Percentiles rank a stretch among this genome's conserved stretches.
Evolutionary conservation across 2,888 invertebrate species (phyloP).

Genomic region (Rhorus exstirpatorius): DNA sequence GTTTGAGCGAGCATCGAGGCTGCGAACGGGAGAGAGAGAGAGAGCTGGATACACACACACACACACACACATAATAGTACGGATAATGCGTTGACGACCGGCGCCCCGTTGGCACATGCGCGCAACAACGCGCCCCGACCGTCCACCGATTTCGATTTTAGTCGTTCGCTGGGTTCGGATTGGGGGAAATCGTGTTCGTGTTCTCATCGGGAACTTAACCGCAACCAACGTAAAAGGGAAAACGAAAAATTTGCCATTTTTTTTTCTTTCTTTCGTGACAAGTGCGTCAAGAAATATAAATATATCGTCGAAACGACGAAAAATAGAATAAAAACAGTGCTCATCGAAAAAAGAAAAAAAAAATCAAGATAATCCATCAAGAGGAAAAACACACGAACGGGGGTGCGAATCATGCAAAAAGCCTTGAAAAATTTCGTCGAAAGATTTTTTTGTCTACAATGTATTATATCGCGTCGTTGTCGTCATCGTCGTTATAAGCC

Average conservation of each 20-base stretch:
- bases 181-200: conserved; percentile 82
- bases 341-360: background rate
- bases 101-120: conserved; percentile 84
- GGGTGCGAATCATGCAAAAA: background rate
- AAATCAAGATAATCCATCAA: background rate
- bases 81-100: conserved; percentile 82
- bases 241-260: conserved; percentile 45
- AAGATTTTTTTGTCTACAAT: conserved; percentile 6
- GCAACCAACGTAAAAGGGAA: conserved; percentile 43
- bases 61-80: conserved; percentile 72
- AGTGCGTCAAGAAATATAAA: background rate
- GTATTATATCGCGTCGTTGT: conserved; percentile 4
- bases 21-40: conserved; percentile 6
- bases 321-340: background rate
- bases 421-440: background rate
- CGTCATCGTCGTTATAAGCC: background rate
- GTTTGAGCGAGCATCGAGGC: conserved; percentile 36
- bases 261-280: background rate
- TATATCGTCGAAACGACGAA: background rate
- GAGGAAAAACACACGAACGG: conserved; percentile 14
- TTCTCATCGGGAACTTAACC: background rate
- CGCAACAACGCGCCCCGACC: conserved; percentile 81
- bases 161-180: conserved; percentile 85
- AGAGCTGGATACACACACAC: conserved; percentile 48
- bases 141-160: conserved; percentile 86